Base-by-base conservation (phyloP, 2,888 invertebrate genomes). In the Aphrophora alni region DNA sequence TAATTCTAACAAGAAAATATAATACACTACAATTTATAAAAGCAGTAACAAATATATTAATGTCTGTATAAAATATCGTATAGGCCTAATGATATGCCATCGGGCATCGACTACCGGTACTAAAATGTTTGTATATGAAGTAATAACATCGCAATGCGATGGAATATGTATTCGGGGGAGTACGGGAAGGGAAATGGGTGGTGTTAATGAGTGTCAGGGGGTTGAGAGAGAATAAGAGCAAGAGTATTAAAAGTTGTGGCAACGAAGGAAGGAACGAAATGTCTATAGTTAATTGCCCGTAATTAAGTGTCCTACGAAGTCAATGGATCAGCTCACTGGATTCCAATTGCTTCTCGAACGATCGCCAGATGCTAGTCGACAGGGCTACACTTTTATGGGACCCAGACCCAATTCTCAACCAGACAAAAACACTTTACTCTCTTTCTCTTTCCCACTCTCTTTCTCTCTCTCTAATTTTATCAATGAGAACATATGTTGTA, bases 231-330 rank as follows among this genome's bases (percentile, higher is more conserved):
- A 44, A 44, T 44, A 44, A 33, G 44, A 44, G 44, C 44, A 44
- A 44, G 59, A 59, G 59, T 59, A 59, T 59, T 59, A 59, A 59
- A 59, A 59, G 21, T 59, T 59, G 59, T 59, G 59, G 59, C 59
- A 59, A 59, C 59, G 21, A 59, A 59, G 59, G 77, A 33, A 78
- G 72, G 78, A 78, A 72, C 78, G 71, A 78, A 77, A 78, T 33
- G 78, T 73, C 78, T 72, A 38, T 68, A 72, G 72, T 78, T 79
- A 79, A 79, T 79, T 68, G 78, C 59, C 25, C 68, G 78, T 79
- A 79, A 79, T 79, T 79, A 79, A 79, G 74, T 73, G 78, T 79
- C 59, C 68, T 74, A 24, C 33, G 5, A 21, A 59, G 59, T 59
- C 59, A 59, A 59, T 59, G 21, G 59, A 59, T 59, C 59, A 59